Evolutionary conservation across 1,140 invertebrate species (phyloP), one percentile per base, ranked within the genome.

Genomic region (Leptinotarsa defecta): DNA sequence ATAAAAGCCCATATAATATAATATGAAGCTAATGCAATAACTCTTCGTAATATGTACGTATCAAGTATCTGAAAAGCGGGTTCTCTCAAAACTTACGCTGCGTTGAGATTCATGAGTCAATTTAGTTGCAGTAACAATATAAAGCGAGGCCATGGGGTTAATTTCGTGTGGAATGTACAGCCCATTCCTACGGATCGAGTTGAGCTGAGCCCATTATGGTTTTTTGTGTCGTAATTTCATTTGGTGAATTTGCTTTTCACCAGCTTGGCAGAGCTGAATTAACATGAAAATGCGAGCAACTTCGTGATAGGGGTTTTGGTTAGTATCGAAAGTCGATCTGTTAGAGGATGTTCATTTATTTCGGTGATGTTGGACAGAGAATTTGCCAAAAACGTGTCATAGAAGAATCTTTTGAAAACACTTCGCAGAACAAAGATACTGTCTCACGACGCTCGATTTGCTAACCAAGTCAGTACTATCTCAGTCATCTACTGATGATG

Each of bases 111-210:
- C 81, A 82, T 82, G 81, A 82, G 79, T 81, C 80, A 82, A 82
- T 82, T 82, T 82, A 82, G 81, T 82, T 82, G 81, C 81, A 81
- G 77, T 80, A 80, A 82, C 81, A 82, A 82, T 81, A 80, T 80
- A 77, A 70, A 72, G 75, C 68, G 80, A 78, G 52, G 65, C 77
- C 67, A 17, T 72, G 62, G 78, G 76, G 79, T 82, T 82, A 80
- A 82, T 82, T 80, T 71, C 71, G 65, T 78, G 57, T 68, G 80
- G 78, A 79, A 78, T 78, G 52, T 57, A 17, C 15, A 57, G 52
- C 52, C 52, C 52, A 19, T 57, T 57, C 34, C 52, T 57, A 57
- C 52, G n/a, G n/a, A 17, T 57, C 52, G 52, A 15, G 52, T 57
- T 19, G 52, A 57, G 52, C 52, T 57, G 15, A 67, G 64, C 64